These are phyloP conservation scores for Otocyon megalotis DNA, from an alignment of 2,113 vertebrate species.

Conservation along the genomic window DNA sequence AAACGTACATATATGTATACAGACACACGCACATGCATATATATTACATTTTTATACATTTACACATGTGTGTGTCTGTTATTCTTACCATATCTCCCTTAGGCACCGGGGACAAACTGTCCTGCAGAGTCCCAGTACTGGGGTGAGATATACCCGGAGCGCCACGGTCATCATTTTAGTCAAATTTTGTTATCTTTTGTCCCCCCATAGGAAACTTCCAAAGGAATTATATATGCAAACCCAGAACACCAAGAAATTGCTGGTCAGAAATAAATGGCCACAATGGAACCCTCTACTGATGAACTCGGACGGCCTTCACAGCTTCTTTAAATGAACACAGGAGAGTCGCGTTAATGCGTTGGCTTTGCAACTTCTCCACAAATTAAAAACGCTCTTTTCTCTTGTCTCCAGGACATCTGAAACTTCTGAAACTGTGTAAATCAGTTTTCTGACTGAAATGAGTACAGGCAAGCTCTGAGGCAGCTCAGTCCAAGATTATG, in stretches of 20 bases:
- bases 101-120: background rate
- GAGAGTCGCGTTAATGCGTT: background rate
- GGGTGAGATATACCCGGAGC: background rate
- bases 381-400: background rate
- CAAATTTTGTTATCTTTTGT: background rate
- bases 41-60: background rate
- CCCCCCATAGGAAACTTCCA: background rate
- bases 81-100: background rate
- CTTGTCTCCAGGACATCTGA: background rate
- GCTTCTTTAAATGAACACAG: background rate
- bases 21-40: background rate
- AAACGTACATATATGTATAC: background rate
- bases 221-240: background rate
- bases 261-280: background rate
- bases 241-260: background rate
- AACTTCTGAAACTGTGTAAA: background rate
- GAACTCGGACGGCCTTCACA: background rate
- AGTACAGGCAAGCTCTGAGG: background rate
- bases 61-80: background rate
- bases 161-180: background rate
- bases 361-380: slow-evolving; percentile 25
- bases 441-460: background rate
- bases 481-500: background rate
- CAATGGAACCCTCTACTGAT: background rate
- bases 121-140: background rate